Evolutionary conservation across 2,888 invertebrate species (phyloP).

Genomic region (Eulithis testata): DNA sequence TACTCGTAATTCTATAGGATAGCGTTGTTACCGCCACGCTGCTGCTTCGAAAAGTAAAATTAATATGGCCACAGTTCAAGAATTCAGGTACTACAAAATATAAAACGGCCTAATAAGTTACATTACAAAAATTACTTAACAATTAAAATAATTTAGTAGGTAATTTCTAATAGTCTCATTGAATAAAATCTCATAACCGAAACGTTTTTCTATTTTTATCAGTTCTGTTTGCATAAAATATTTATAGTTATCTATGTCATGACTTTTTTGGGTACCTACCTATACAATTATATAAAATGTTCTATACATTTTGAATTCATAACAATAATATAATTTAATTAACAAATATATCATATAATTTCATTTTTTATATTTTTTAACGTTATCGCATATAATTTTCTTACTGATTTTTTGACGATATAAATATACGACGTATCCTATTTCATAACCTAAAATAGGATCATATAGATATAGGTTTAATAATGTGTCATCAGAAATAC

Average conservation of each 20-base stretch:
- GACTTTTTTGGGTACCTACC: slow-evolving; percentile 48
- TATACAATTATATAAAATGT: slow-evolving; percentile 74
- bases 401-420: slow-evolving; percentile 16
- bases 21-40: slow-evolving; percentile 49
- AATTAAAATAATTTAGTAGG: slow-evolving; percentile 76
- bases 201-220: slow-evolving; percentile 63
- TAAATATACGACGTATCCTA: slow-evolving; percentile 4
- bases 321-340: slow-evolving; percentile 55
- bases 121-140: slow-evolving; percentile 65
- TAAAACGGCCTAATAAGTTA: slow-evolving; percentile 71
- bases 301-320: slow-evolving; percentile 55
- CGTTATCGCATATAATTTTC: slow-evolving; percentile 12
- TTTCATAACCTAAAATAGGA: slow-evolving; percentile 51
- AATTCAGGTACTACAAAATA: slow-evolving; percentile 82
- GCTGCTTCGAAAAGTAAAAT: slow-evolving; percentile 62
- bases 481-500: slow-evolving; percentile 53
- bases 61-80: slow-evolving; percentile 82
- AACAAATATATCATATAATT: slow-evolving; percentile 20
- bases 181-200: slow-evolving; percentile 73
- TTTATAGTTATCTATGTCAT: slow-evolving; percentile 58
- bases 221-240: slow-evolving; percentile 59
- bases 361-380: slow-evolving; percentile 15
- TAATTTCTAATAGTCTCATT: slow-evolving; percentile 77
- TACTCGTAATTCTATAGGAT: slow-evolving; percentile 63
- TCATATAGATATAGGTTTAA: slow-evolving; percentile 39